These are phyloP conservation scores for Sylvietta virens DNA, from an alignment of 2,113 vertebrate species.

Conservation along the genomic window DNA sequence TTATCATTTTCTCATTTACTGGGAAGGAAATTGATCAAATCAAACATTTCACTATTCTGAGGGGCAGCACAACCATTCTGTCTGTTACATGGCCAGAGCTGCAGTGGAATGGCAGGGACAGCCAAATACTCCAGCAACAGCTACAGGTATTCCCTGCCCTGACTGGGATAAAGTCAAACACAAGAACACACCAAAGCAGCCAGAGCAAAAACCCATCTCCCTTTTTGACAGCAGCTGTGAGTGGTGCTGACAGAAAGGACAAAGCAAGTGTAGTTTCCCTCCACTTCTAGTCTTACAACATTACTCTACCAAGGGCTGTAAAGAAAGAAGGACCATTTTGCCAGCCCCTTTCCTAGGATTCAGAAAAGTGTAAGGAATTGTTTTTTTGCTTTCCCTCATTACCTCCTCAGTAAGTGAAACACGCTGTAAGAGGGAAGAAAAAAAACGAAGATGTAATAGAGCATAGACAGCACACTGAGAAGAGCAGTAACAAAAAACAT, in stretches of 20 bases:
- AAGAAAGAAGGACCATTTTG: neutral
- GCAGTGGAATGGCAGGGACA: neutral
- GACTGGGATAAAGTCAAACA: neutral
- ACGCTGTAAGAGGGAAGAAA: neutral
- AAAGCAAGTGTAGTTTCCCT: neutral
- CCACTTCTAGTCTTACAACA: neutral
- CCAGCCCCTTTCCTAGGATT: neutral
- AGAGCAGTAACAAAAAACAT: neutral
- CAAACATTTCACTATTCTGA: neutral
- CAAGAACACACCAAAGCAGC: neutral
- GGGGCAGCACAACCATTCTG: neutral
- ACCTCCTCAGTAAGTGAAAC: neutral
- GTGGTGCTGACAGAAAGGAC: neutral
- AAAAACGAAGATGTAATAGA: neutral
- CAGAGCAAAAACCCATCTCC: neutral
- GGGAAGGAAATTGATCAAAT: neutral
- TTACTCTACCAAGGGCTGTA: neutral
- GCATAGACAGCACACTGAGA: accelerated
- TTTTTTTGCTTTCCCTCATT: neutral
- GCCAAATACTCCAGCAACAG: neutral
- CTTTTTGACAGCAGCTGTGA: neutral
- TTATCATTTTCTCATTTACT: neutral
- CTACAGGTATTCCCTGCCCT: neutral
- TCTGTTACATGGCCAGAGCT: neutral
- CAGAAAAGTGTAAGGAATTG: neutral